Evolutionary conservation across 1,140 invertebrate species (phyloP).

Genomic region (Leptopilina clavipes): DNA sequence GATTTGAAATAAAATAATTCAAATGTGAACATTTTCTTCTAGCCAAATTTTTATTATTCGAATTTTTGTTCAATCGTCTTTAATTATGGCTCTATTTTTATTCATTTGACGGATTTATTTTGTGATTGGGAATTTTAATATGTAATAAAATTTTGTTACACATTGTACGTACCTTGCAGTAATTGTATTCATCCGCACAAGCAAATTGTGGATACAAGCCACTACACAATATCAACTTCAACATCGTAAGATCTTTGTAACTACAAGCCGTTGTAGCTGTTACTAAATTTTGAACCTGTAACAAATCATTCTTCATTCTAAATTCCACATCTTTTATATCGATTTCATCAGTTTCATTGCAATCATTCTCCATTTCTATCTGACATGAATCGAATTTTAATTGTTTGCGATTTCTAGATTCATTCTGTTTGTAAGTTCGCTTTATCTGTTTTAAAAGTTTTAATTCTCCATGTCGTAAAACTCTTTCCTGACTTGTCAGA

Average conservation of each 20-base stretch:
- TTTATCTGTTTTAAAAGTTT: constrained; percentile 88
- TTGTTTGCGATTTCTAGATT: constrained; percentile 83
- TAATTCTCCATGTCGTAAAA: constrained; percentile 89
- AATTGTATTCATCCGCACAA: constrained; percentile 94
- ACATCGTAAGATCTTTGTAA: constrained; percentile 88
- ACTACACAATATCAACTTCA: constrained; percentile 92
- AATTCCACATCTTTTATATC: constrained; percentile 96
- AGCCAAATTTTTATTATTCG: too few relatives aligned
- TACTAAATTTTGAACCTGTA: constrained; percentile 82
- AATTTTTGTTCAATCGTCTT: too few relatives aligned
- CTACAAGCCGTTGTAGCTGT: constrained; percentile 83
- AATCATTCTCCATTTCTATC: constrained; percentile 76
- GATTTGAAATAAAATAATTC: too few relatives aligned
- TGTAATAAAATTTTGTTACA: too few relatives aligned
- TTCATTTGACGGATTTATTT: too few relatives aligned
- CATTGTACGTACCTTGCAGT: constrained; percentile 88
- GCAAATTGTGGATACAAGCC: constrained; percentile 96
- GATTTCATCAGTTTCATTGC: constrained; percentile 77
- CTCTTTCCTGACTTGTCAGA: constrained; percentile 85
- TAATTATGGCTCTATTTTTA: too few relatives aligned
- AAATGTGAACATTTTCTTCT: too few relatives aligned
- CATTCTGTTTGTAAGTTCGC: constrained; percentile 78
- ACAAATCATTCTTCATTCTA: constrained; percentile 83
- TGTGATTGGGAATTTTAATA: too few relatives aligned
- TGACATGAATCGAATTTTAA: constrained; percentile 79